Percentiles rank a stretch among this genome's conserved stretches.
phyloP scores from a whole-genome alignment of 2,888 invertebrate genomes.

The Drosophila colorata region DNA sequence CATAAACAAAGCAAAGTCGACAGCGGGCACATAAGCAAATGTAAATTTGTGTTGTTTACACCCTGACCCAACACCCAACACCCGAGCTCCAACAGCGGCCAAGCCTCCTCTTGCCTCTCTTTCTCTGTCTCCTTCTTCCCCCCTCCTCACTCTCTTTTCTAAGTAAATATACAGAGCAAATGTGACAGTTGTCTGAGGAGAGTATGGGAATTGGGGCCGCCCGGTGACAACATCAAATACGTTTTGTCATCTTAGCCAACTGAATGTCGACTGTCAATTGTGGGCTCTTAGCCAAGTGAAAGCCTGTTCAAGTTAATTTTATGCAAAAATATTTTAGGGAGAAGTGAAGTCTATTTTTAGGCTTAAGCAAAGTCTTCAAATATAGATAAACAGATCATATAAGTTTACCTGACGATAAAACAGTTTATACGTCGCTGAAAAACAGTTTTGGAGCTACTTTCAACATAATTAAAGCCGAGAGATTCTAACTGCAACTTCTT shows the following conservation, averaged over 20 bases:
- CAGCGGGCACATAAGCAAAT: conserved; percentile 63
- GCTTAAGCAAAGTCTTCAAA: conserved; percentile 1
- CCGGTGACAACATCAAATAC: conserved; percentile 58
- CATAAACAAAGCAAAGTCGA: conserved; percentile 69
- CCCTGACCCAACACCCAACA: conserved; percentile 6
- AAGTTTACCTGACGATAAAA: too few relatives aligned
- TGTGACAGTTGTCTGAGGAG: conserved; percentile 60
- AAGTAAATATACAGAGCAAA: conserved; percentile 55
- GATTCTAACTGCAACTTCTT: background rate
- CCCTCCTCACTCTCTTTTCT: background rate
- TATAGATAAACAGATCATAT: too few relatives aligned
- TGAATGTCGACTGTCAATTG: conserved; percentile 53
- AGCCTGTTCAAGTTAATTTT: conserved; percentile 30
- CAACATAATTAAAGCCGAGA: background rate
- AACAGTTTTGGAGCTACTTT: too few relatives aligned
- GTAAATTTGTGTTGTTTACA: conserved; percentile 57
- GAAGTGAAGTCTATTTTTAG: conserved; percentile 9
- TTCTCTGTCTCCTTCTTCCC: background rate
- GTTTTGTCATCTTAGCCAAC: conserved; percentile 60
- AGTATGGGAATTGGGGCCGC: conserved; percentile 24
- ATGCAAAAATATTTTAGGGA: conserved; percentile 5
- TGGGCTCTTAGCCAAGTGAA: conserved; percentile 47
- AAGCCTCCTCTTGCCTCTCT: background rate
- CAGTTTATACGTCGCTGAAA: too few relatives aligned
- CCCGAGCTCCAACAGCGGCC: background rate